Conservation (phyloP, 1,140 invertebrate species). For the Drosophila nebulosa region DNA sequence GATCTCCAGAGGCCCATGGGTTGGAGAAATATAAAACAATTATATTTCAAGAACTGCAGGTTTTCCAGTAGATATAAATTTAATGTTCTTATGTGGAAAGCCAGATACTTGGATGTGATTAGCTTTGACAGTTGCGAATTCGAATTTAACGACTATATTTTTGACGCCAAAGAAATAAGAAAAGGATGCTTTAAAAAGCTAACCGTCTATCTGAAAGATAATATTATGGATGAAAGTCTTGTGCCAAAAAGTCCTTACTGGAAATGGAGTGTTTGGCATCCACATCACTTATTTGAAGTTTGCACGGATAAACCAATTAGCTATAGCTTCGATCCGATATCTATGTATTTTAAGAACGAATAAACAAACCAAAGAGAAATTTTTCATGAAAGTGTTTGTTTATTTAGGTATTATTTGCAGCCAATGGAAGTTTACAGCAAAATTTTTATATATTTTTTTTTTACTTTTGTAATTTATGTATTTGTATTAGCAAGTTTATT, state of each 20-base stretch:
- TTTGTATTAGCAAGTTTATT: neutral
- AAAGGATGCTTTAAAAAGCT: neutral
- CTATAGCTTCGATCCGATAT: neutral
- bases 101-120: constrained; percentile 18
- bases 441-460: neutral
- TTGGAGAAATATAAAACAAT: constrained; percentile 18
- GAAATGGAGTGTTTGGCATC: neutral
- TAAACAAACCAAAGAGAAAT: no score
- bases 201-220: neutral
- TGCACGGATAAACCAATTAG: neutral
- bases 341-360: neutral
- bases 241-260: neutral
- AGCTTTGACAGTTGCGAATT: constrained; percentile 39
- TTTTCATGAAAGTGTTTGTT: neutral
- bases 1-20: no score
- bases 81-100: constrained; percentile 1
- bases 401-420: neutral
- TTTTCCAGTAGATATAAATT: neutral
- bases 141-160: constrained; percentile 27
- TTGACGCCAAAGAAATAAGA: constrained; percentile 19
- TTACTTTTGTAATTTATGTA: neutral
- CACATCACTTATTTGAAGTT: neutral
- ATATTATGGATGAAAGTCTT: no score
- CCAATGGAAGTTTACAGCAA: neutral
- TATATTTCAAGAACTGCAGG: constrained; percentile 24